Base-by-base conservation (phyloP, 2,888 invertebrate genomes). In the Callyntrura guangdongensis region DNA sequence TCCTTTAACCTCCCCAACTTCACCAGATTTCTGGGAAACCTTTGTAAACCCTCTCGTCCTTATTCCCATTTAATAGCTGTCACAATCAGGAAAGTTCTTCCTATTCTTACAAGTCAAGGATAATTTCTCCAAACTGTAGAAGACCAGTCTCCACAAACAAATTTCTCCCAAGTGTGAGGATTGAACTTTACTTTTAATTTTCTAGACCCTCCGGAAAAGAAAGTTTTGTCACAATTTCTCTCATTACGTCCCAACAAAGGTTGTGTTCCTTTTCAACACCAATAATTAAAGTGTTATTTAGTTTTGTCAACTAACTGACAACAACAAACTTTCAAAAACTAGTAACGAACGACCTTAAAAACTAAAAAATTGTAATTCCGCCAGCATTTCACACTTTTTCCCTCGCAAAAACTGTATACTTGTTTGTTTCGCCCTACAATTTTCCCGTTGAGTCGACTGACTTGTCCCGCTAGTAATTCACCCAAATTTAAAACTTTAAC, bases 11-110 rank as follows among this genome's bases (percentile, higher is more conserved):
- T 59, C 36, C 61, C 56, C 47, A 47, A 36, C 77, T 59, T 74
- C 69, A 22, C 86, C 85, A 25, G 85, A 85, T 64, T 67, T 72
- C 53, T 64, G 90, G 56, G 89, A 85, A 69, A 20, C 74, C 64
- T 90, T 90, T 27, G 79, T 67, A 74, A 49, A 90, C 4, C 86
- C 90, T 14, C 27, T 25, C 25, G 90, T 90, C 61, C 90, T 59
- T 67, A 90, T 90, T 86, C 90, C 90, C 90, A 90, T 90, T 90
- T 90, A 90, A 22, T 82, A 61, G 67, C 83, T 59, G 69, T 79
- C 47, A 11, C 67, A 47, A 45, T 12, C 22, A 53, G 61, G 22
- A 79, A 81, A 20, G 4, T 20, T 25, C 61, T 36, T 64, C 14
- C 22, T 45, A 20, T 67, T 25, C 22, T 27, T 11, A 53, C 11